These are phyloP conservation scores for Parambassis ranga DNA, from an alignment of 2,797 vertebrate species.

Conservation along the genomic window DNA sequence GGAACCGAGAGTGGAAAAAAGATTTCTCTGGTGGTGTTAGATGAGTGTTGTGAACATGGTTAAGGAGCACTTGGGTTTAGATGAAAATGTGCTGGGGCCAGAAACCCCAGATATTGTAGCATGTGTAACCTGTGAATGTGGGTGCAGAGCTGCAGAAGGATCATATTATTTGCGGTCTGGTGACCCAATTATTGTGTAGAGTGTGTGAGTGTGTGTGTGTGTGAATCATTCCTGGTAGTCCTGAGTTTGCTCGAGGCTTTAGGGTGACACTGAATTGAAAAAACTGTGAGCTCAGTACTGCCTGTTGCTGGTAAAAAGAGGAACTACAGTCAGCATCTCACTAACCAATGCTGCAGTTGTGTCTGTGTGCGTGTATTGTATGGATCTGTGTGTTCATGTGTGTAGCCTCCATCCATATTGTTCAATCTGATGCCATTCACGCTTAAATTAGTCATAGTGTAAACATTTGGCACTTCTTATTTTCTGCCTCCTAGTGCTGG, in stretches of 20 bases:
- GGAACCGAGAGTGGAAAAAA: not conserved
- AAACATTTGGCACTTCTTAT: constrained; percentile 8
- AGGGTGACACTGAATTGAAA: constrained; percentile 40
- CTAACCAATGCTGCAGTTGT: not conserved
- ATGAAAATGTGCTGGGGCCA: not conserved
- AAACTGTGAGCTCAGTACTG: constrained; percentile 14
- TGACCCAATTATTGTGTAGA: constrained; percentile 68
- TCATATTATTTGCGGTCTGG: constrained; percentile 67
- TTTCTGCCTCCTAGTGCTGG: constrained; percentile 84
- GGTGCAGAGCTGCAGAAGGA: constrained; percentile 53
- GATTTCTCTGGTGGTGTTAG: not conserved
- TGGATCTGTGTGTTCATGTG: not conserved
- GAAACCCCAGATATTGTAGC: constrained; percentile 27
- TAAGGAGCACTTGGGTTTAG: not conserved
- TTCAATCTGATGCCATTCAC: not conserved
- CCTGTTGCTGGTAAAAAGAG: constrained; percentile 41
- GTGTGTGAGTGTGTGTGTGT: constrained; percentile 7
- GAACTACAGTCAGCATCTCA: constrained; percentile 28
- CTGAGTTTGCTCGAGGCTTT: constrained; percentile 22
- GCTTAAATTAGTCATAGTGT: constrained; percentile 17
- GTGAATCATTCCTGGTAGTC: constrained; percentile 40
- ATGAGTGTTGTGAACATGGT: not conserved
- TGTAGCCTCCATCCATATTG: not conserved
- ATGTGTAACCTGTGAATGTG: constrained; percentile 44
- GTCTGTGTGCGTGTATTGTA: too few species aligned